Conservation (phyloP, 2,888 invertebrate genomes). For the Lumbricus terrestris region DNA sequence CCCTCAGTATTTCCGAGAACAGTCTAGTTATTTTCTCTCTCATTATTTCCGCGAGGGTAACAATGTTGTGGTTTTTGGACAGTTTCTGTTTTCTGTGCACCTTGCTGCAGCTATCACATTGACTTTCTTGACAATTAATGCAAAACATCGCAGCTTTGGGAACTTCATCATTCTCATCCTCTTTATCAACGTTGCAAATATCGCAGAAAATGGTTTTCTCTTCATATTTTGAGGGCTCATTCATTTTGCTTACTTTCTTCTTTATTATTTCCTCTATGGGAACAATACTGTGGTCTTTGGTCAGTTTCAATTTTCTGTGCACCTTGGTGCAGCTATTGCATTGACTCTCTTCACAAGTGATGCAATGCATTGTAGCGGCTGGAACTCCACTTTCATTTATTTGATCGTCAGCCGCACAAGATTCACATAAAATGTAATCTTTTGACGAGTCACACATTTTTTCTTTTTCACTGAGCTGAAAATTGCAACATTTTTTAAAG, state of each 20-base stretch:
- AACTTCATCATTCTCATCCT: neutral
- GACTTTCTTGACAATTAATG: neutral
- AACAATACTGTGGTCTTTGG: neutral
- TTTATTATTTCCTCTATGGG: neutral
- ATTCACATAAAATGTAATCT: no score
- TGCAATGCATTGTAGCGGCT: no score
- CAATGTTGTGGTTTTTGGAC: neutral
- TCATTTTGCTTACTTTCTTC: neutral
- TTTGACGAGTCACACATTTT: no score
- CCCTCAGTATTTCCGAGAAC: no score
- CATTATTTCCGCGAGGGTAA: neutral
- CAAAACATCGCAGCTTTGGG: neutral
- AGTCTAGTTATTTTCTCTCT: neutral
- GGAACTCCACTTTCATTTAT: no score
- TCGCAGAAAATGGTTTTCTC: neutral
- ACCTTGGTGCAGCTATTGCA: no score
- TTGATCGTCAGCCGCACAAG: no score
- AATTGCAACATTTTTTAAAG: no score
- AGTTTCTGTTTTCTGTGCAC: neutral
- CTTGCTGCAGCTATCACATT: neutral
- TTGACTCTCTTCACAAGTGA: no score
- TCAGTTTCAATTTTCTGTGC: no score
- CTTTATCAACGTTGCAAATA: neutral
- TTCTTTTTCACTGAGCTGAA: no score
- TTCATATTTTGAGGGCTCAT: neutral